A percentile compares a stretch with the other conserved stretches of the same genome.
These are phyloP conservation scores for Venusia cambrica DNA, from an alignment of 2,888 invertebrate genomes.

Conservation along the genomic window DNA sequence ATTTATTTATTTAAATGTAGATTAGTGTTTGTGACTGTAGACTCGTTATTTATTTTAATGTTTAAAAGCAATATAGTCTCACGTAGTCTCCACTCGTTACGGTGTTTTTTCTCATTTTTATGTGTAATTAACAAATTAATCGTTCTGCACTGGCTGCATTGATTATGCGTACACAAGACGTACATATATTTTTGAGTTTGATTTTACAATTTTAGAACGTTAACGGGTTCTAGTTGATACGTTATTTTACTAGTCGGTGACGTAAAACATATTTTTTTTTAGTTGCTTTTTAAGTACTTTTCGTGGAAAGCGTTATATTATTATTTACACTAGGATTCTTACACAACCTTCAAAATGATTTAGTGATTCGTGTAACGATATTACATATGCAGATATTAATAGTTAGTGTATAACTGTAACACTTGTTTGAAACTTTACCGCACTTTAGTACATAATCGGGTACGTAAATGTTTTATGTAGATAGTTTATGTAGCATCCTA, in stretches of 20 bases:
- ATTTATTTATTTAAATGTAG: slow-evolving; percentile 76
- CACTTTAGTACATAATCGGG: slow-evolving; percentile 51
- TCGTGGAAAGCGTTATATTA: slow-evolving; percentile 9
- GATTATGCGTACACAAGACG: slow-evolving; percentile 34
- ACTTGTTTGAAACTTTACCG: slow-evolving; percentile 50
- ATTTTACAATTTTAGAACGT: slow-evolving; percentile 38
- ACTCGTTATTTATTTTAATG: slow-evolving; percentile 63
- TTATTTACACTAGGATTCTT: slow-evolving; percentile 9
- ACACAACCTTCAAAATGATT: slow-evolving; percentile 12
- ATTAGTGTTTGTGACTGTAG: slow-evolving; percentile 53
- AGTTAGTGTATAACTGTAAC: slow-evolving; percentile 48
- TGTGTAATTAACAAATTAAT: slow-evolving; percentile 30
- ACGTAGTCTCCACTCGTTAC: slow-evolving; percentile 55
- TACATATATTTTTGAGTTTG: slow-evolving; percentile 41
- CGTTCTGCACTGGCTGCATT: slow-evolving; percentile 35
- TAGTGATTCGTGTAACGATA: slow-evolving; percentile 53
- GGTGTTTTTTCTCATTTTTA: slow-evolving; percentile 38
- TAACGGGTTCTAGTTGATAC: slow-evolving; percentile 44
- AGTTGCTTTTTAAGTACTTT: slow-evolving; percentile 14
- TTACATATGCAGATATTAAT: slow-evolving; percentile 69
- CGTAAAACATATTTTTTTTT: slow-evolving; percentile 24
- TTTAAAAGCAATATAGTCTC: slow-evolving; percentile 57
- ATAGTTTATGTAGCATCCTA: slow-evolving; percentile 26
- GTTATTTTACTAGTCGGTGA: slow-evolving; percentile 57
- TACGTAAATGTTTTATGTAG: slow-evolving; percentile 23